Percentiles rank a stretch among this genome's conserved stretches.
Evolutionary conservation across 2,797 vertebrate genomes (phyloP).

Genomic region (Ciconia nigra): DNA sequence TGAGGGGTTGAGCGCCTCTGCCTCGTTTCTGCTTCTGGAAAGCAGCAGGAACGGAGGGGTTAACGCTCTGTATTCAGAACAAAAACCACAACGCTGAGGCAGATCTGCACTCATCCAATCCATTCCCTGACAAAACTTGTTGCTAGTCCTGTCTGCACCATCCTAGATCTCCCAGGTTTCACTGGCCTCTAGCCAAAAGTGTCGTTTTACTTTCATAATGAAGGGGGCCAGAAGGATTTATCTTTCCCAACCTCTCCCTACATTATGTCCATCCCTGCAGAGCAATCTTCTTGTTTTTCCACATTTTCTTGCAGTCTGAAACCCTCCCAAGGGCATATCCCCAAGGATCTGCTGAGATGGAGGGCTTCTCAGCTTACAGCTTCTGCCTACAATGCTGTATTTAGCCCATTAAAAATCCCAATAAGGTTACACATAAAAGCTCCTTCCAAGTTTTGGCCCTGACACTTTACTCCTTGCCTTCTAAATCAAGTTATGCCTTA

Average conservation of each 20-base stretch:
- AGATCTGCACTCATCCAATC: slow-evolving; percentile 29
- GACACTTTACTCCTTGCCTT: slow-evolving; percentile 25
- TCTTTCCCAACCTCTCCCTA: slow-evolving; percentile 67
- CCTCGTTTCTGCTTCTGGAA: background rate
- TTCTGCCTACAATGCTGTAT: slow-evolving; percentile 50
- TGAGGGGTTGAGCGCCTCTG: background rate
- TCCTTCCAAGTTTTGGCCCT: slow-evolving; percentile 51
- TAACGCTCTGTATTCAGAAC: slow-evolving; percentile 27
- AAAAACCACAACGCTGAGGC: slow-evolving; percentile 35
- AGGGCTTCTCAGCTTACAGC: slow-evolving; percentile 58
- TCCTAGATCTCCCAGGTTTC: slow-evolving; percentile 64
- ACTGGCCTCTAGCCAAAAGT: slow-evolving; percentile 69
- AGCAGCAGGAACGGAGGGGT: slow-evolving; percentile 24
- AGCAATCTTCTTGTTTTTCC: slow-evolving; percentile 76
- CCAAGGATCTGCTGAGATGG: slow-evolving; percentile 56
- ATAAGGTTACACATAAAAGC: slow-evolving; percentile 53
- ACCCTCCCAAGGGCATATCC: slow-evolving; percentile 66
- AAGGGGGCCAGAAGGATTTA: slow-evolving; percentile 68
- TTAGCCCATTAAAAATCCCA: slow-evolving; percentile 62
- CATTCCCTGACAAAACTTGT: slow-evolving; percentile 67
- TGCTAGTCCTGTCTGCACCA: slow-evolving; percentile 68
- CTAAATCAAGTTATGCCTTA: slow-evolving; percentile 43
- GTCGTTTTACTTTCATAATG: slow-evolving; percentile 73
- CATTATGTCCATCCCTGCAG: slow-evolving; percentile 66
- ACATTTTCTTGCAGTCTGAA: slow-evolving; percentile 76